Conservation (phyloP, 2,113 vertebrate genomes). For the Vimba vimba region DNA sequence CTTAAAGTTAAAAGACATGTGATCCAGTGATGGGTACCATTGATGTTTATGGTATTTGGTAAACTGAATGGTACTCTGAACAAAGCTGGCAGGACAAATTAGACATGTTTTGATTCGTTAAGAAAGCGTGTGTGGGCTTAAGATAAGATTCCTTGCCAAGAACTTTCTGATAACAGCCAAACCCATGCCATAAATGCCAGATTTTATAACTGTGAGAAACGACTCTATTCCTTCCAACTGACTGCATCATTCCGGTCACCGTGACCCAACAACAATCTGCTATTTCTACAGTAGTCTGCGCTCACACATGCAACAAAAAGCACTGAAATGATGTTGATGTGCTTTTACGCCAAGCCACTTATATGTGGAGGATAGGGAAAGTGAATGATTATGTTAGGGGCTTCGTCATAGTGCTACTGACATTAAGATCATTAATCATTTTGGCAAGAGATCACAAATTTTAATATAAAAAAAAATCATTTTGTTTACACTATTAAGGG, state of each 20-base stretch:
- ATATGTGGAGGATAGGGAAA: neutral
- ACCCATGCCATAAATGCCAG: slow-evolving; percentile 51
- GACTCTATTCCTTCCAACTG: slow-evolving; percentile 65
- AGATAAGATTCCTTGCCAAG: slow-evolving; percentile 38
- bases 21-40: neutral
- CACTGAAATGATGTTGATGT: neutral
- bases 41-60: neutral
- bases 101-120: neutral
- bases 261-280: slow-evolving; percentile 49
- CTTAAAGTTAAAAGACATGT: neutral
- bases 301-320: slow-evolving; percentile 15
- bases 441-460: neutral
- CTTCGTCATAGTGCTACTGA: neutral
- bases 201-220: slow-evolving; percentile 51
- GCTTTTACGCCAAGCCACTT: neutral
- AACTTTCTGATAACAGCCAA: slow-evolving; percentile 56
- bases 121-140: slow-evolving; percentile 43
- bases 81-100: neutral
- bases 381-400: neutral
- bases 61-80: neutral
- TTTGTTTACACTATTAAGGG: neutral
- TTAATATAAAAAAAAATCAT: neutral
- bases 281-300: slow-evolving; percentile 14
- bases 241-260: slow-evolving; percentile 58
- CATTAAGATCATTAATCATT: neutral